phyloP scores from a whole-genome alignment of 2,797 vertebrate species.

The Eurystomus glaucurus region DNA sequence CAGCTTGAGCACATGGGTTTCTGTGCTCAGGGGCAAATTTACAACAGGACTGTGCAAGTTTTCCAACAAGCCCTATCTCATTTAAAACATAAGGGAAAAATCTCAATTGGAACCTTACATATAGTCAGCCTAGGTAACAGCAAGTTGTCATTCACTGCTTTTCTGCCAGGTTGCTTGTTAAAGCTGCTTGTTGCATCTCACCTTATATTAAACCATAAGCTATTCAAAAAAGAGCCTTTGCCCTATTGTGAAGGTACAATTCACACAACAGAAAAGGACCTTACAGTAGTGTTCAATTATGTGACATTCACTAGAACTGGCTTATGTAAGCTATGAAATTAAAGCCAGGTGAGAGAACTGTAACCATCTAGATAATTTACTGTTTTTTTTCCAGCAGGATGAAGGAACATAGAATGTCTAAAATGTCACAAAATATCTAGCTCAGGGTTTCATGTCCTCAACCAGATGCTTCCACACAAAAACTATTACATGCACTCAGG shows the following conservation, averaged over 20 bases:
- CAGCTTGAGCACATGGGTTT: not conserved
- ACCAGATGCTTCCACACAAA: not conserved
- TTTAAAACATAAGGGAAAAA: not conserved
- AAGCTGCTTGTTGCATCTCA: not conserved
- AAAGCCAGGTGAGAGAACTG: not conserved
- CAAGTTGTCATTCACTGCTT: not conserved
- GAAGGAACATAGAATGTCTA: not conserved
- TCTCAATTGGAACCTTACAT: not conserved
- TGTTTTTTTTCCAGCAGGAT: not conserved
- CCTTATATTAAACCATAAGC: not conserved
- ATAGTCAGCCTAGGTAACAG: not conserved
- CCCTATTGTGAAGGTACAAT: not conserved
- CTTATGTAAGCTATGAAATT: not conserved
- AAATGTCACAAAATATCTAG: not conserved
- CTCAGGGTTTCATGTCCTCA: not conserved
- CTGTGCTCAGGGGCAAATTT: not conserved
- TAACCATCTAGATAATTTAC: not conserved
- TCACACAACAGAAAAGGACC: not conserved
- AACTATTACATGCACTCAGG: rapidly evolving
- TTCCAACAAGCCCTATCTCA: not conserved
- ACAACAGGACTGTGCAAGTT: not conserved
- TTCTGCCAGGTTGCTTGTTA: not conserved
- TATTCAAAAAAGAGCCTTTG: not conserved
- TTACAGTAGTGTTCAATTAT: not conserved
- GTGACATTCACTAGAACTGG: not conserved